Conservation (phyloP, 2,888 invertebrate genomes). For the Ochropacha duplaris region DNA sequence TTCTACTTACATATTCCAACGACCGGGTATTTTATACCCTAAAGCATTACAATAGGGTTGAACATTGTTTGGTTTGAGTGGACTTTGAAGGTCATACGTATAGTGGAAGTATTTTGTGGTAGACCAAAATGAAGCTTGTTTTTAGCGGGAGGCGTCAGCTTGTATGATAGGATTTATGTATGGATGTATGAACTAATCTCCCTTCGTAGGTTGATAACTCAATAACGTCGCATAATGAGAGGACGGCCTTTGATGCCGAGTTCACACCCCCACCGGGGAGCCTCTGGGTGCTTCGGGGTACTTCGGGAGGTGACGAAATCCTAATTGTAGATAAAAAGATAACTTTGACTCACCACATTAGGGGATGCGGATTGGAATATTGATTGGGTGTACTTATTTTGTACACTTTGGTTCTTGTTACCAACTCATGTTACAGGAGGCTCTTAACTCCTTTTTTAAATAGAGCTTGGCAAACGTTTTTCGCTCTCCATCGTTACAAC, state of each 20-base stretch:
- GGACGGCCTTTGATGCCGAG: constrained; percentile 74
- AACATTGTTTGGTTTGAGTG: neutral
- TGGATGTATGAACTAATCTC: constrained; percentile 83
- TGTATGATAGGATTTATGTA: constrained; percentile 82
- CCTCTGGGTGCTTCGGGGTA: constrained; percentile 25
- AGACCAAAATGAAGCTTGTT: constrained; percentile 78
- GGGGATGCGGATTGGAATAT: constrained; percentile 47
- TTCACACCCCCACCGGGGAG: constrained; percentile 24
- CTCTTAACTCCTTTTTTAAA: too few relatives aligned
- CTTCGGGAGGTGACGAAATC: constrained; percentile 75
- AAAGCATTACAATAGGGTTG: neutral
- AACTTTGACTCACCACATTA: constrained; percentile 60
- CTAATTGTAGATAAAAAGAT: constrained; percentile 83
- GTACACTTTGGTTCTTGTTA: constrained; percentile 16
- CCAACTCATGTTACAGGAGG: constrained; percentile 18
- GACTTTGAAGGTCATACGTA: neutral
- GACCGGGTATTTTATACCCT: neutral
- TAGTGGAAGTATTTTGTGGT: constrained; percentile 61
- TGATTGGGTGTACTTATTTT: constrained; percentile 40
- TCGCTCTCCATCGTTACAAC: too few relatives aligned
- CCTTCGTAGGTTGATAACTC: constrained; percentile 79
- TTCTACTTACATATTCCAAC: constrained; percentile 26
- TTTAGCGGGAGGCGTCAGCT: constrained; percentile 81
- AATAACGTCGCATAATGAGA: constrained; percentile 80
- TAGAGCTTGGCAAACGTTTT: too few relatives aligned